Evolutionary conservation across 2,113 vertebrate genomes (phyloP).

Genomic region (Kryptolebias marmoratus): DNA sequence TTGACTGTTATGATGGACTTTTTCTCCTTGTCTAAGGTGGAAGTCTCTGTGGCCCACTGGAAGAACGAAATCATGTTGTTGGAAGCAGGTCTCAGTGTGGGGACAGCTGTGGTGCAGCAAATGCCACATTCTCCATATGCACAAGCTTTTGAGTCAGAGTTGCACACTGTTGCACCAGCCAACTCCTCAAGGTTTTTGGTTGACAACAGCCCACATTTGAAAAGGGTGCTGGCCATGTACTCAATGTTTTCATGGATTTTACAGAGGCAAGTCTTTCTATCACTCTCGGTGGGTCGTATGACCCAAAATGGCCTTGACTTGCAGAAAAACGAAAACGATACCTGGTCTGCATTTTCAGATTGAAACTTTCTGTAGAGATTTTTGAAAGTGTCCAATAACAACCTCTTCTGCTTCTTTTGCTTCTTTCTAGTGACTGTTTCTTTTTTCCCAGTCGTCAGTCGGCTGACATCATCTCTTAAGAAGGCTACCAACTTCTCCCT

Average conservation of each 20-base stretch:
- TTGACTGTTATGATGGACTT: constrained; percentile 3
- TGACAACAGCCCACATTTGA: not conserved
- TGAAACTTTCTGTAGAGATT: not conserved
- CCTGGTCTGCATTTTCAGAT: not conserved
- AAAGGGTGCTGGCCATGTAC: not conserved
- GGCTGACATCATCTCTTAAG: too few relatives aligned
- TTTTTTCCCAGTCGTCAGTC: not conserved
- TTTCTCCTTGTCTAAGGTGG: not conserved
- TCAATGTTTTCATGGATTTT: constrained; percentile 3
- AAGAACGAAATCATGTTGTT: not conserved
- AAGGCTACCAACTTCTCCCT: too few relatives aligned
- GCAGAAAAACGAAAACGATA: not conserved
- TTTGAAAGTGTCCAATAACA: not conserved
- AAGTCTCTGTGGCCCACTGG: not conserved
- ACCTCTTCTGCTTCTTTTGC: constrained; percentile 6
- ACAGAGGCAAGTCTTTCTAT: not conserved
- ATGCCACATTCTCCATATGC: constrained; percentile 1
- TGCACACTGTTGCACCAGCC: too few relatives aligned
- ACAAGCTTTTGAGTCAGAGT: not conserved
- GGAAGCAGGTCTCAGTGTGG: not conserved
- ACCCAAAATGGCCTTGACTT: not conserved
- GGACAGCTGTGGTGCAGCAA: not conserved
- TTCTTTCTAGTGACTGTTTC: not conserved
- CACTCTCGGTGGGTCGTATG: not conserved
- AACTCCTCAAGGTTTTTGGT: too few relatives aligned